Percentiles rank a stretch among this genome's conserved stretches.
phyloP scores from a whole-genome alignment of 1,140 invertebrate genomes.

The Maniola jurtina region DNA sequence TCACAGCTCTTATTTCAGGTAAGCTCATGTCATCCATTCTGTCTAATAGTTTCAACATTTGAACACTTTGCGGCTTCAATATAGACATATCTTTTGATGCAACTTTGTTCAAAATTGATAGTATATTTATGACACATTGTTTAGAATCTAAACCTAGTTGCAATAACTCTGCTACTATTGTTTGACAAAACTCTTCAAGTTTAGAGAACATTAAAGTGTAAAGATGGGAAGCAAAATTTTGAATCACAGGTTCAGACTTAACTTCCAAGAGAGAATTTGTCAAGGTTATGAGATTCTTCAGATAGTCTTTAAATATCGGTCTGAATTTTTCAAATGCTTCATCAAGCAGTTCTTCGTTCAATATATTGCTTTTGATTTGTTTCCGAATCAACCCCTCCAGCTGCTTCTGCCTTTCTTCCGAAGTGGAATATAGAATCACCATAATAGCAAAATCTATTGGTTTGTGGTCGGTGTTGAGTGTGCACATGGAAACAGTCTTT shows the following conservation, averaged over 20 bases:
- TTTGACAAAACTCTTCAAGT: conserved; percentile 57
- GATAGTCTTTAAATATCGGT: conserved; percentile 65
- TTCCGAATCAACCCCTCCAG: conserved; percentile 65
- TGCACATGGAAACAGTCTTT: conserved; percentile 61
- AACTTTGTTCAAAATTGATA: conserved; percentile 68
- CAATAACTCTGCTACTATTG: conserved; percentile 61
- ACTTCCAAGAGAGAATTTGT: conserved; percentile 60
- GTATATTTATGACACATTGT: conserved; percentile 56
- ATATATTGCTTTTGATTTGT: conserved; percentile 61
- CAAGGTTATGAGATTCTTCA: conserved; percentile 59
- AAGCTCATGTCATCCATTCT: conserved; percentile 66
- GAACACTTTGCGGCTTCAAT: conserved; percentile 65
- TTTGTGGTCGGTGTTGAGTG: conserved; percentile 60
- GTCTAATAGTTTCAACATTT: conserved; percentile 70
- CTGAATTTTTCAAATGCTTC: conserved; percentile 64
- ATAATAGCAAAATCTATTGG: conserved; percentile 71
- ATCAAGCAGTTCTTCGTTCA: conserved; percentile 62
- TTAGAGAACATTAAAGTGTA: conserved; percentile 65
- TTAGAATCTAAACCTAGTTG: conserved; percentile 61
- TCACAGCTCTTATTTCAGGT: conserved; percentile 63
- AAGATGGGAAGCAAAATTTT: conserved; percentile 62
- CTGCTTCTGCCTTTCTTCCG: conserved; percentile 64
- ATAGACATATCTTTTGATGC: conserved; percentile 58
- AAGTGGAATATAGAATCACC: conserved; percentile 62
- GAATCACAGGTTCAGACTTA: conserved; percentile 53